phyloP scores from a whole-genome alignment of 2,113 vertebrate genomes.

The Loxodonta africana region DNA sequence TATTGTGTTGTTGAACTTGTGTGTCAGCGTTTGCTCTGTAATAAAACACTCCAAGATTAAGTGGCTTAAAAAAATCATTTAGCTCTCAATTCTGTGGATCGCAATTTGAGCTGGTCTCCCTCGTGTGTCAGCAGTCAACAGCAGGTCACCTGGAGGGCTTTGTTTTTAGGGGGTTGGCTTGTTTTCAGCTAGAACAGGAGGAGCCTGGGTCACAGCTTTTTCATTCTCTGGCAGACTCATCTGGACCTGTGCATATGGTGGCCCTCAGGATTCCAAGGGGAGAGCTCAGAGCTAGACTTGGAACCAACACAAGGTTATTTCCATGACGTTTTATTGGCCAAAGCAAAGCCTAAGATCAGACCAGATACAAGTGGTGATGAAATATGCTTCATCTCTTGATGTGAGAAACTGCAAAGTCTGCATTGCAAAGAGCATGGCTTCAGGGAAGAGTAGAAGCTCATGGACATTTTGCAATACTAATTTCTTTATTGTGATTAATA shows the following conservation, averaged over 20 bases:
- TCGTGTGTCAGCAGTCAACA: background rate
- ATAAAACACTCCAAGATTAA: background rate
- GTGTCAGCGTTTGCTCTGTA: background rate
- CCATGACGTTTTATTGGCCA: background rate
- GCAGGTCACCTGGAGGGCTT: background rate
- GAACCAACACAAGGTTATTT: background rate
- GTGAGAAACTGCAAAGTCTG: background rate
- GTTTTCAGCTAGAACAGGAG: background rate
- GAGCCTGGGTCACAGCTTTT: background rate
- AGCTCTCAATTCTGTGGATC: background rate
- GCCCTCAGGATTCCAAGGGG: background rate
- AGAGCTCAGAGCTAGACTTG: background rate
- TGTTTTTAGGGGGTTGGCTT: background rate
- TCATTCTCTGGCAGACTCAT: background rate
- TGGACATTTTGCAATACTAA: background rate
- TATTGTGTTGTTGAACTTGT: background rate
- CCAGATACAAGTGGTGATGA: background rate
- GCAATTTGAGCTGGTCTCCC: background rate
- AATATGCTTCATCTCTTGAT: background rate
- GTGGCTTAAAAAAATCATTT: background rate
- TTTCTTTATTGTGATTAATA: background rate
- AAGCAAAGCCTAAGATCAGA: background rate
- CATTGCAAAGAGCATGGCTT: background rate
- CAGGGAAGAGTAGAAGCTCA: rapidly evolving
- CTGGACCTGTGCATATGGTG: background rate